Conservation (phyloP, 1,140 invertebrate genomes). For the Rhopalosiphum padi region DNA sequence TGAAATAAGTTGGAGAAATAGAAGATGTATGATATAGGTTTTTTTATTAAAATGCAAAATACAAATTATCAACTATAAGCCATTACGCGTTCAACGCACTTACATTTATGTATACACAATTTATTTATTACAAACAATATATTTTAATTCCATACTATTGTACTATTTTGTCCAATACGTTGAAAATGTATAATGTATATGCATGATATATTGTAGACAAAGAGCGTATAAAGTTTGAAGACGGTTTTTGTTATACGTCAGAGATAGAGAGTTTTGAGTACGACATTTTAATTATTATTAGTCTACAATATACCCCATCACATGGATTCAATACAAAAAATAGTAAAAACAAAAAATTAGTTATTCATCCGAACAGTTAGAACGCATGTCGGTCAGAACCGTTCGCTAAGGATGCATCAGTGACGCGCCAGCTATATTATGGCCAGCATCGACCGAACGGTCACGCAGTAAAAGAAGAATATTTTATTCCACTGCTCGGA, state of each 20-base stretch:
- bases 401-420: not conserved
- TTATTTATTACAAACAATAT: not conserved
- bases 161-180: not conserved
- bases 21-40: not conserved
- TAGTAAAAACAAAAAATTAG: not conserved
- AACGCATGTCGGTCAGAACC: not conserved
- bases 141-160: not conserved
- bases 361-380: not conserved
- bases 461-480: not conserved
- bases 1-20: not conserved
- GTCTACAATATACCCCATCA: not conserved
- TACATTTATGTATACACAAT: not conserved
- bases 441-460: too few relatives aligned
- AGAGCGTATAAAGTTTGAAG: not conserved
- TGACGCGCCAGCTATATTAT: not conserved
- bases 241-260: not conserved
- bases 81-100: too few relatives aligned
- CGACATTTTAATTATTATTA: not conserved
- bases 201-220: not conserved
- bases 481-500: not conserved
- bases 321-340: not conserved
- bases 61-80: not conserved
- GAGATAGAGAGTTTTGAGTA: not conserved
- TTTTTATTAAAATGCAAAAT: not conserved
- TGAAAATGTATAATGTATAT: not conserved